Evolutionary conservation across 92 coral and sea anemone species (phyloP).

Genomic region (Phymanthus crucifer): DNA sequence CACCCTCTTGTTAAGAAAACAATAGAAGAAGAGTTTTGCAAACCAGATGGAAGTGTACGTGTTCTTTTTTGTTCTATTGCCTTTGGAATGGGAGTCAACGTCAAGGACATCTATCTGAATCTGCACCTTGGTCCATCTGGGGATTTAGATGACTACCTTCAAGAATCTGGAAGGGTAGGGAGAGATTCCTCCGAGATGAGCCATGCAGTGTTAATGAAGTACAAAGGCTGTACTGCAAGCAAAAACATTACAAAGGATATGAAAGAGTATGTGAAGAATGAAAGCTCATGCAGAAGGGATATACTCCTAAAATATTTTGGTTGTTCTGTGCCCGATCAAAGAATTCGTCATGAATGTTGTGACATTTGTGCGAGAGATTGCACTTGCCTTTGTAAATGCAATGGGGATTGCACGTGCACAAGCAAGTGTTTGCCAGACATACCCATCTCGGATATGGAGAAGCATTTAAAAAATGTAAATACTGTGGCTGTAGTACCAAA

Average conservation of each 20-base stretch:
- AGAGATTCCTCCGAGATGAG: constrained; percentile 13
- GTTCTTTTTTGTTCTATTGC: constrained; percentile 57
- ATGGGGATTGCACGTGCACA: neutral
- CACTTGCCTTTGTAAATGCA: neutral
- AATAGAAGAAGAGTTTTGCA: constrained; percentile 53
- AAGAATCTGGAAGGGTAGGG: constrained; percentile 66
- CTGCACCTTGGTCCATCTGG: constrained; percentile 62
- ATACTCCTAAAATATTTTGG: neutral
- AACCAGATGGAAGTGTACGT: constrained; percentile 50
- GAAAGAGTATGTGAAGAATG: neutral
- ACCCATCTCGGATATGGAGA: neutral
- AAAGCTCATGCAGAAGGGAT: neutral
- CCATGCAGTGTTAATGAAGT: constrained; percentile 64
- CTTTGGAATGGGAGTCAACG: constrained; percentile 64
- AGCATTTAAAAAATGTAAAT: neutral
- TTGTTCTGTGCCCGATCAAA: neutral
- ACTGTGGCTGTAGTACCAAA: neutral
- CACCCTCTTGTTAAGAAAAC: constrained; percentile 43
- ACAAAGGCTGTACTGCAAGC: constrained; percentile 16
- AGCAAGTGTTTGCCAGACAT: neutral
- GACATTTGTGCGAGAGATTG: neutral
- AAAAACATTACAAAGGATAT: constrained; percentile 13
- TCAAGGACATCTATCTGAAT: constrained; percentile 22
- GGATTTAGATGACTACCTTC: constrained; percentile 56
- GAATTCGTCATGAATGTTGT: neutral